Evolutionary conservation across 2,888 invertebrate species (phyloP), one percentile per base, ranked within the genome.

Genomic region (Drosophila anomelani): DNA sequence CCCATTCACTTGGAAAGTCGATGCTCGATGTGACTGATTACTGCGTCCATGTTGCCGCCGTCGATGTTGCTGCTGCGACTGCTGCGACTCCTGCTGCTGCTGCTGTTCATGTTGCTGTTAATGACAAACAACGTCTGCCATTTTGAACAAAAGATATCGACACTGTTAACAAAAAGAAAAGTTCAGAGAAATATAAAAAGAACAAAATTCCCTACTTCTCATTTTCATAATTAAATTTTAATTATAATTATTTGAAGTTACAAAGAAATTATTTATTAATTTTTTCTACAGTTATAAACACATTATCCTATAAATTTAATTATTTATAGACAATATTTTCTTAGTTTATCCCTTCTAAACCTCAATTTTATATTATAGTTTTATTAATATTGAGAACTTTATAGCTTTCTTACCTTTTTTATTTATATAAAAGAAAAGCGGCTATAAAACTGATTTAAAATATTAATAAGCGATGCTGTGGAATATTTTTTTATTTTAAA

Each of bases 1-100:
- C 85, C 88, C 88, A 85, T 85, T 85, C 85, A 88, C 81, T 88
- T 85, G 85, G 88, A 83, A 85, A 88, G 85, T 85, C 85, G 86
- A 88, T 84, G 81, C 85, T 84, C 87, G 85, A 86, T 84, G 84
- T 84, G 84, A 84, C 88, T 85, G 88, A 88, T 85, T 85, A 88
- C 86, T 83, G 84, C 85, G 68, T 68, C 54, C 43, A 68, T 55
- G 67, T 53, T 66, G 57, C 44, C 58, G 57, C 61, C 36, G 61
- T 46, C 46, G 59, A 54, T 55, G 49, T 26, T 77, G 68, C 44
- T 67, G 62, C 17, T 70, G 58, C n/a, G 26, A 26, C 26, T 39
- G 20, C 13, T 54, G 49, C 43, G 43, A 51, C 53, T 29, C 29
- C 29, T 55, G 17, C 32, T 59, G 55, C 57, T 68, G 55, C 57